phyloP scores from a whole-genome alignment of 2,797 vertebrate species.

The Sciaenops ocellatus region DNA sequence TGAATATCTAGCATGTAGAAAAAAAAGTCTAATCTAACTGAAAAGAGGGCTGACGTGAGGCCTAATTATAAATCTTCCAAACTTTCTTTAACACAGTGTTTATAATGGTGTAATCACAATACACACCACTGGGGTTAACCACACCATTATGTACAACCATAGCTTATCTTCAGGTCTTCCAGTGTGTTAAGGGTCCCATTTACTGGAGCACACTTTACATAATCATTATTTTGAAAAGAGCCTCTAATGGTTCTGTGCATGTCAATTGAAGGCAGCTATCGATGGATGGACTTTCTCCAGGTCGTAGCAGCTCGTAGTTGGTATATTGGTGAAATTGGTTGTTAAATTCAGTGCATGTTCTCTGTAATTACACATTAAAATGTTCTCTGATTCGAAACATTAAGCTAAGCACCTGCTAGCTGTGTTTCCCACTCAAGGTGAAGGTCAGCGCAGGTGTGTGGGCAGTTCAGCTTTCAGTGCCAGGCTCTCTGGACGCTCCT shows the following conservation, averaged over 20 bases:
- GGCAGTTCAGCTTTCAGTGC: constrained; percentile 44
- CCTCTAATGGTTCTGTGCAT: constrained; percentile 18
- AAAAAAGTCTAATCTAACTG: constrained; percentile 10
- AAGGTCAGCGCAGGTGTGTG: constrained; percentile 66
- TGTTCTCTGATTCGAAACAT: constrained; percentile 32
- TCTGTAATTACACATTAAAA: constrained; percentile 43
- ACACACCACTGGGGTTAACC: constrained; percentile 12
- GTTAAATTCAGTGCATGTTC: constrained; percentile 14
- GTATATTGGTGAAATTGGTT: constrained; percentile 18
- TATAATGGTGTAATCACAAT: constrained; percentile 17
- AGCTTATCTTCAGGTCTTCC: constrained; percentile 25
- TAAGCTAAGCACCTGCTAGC: constrained; percentile 38
- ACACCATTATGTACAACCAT: constrained; percentile 12
- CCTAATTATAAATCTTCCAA: constrained; percentile 18
- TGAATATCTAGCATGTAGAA: background rate
- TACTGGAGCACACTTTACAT: constrained; percentile 25
- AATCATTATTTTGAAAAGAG: constrained; percentile 34
- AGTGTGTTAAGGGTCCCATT: constrained; percentile 8
- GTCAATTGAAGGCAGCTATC: constrained; percentile 2
- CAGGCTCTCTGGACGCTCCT: constrained; percentile 45
- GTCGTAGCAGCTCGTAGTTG: constrained; percentile 1
- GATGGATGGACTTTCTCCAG: constrained; percentile 11
- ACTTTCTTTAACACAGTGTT: background rate
- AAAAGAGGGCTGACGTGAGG: constrained; percentile 7
- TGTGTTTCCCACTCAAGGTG: constrained; percentile 40